Base-by-base conservation (phyloP, 2,888 invertebrate genomes). In the Athalia circularis region DNA sequence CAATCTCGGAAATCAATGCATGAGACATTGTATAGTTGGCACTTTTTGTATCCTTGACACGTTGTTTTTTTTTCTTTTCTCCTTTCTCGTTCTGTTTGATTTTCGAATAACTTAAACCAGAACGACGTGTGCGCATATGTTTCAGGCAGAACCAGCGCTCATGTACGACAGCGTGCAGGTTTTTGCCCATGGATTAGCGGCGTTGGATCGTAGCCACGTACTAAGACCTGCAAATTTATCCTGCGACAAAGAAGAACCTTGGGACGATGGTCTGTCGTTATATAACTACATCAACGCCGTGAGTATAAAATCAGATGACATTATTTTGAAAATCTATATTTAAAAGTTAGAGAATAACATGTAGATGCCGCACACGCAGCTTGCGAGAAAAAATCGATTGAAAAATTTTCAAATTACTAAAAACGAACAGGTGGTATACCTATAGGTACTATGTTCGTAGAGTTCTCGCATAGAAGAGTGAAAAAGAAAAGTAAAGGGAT, bases 151-250 rank as follows among this genome's bases (percentile, higher is more conserved):
- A 90, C 95, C 97, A 79, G 97, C 97, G 0, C 92, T 97, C 65
- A 93, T 97, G 85, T 97, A 95, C 89, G 97, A 97, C 87, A 95
- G 96, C 3, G 97, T 97, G 0, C 95, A 96, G 86, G 94, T 95
- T 6, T 93, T 97, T 84, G 96, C 95, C 2, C 93, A 95, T 83
- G 97, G 96, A 2, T 90, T 97, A 59, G 94, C 95, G 11, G 93
- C 94, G 4, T 92, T 96, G 83, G 94, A 94, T 87, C 92, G 93
- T 9, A 94, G 95, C 80, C 94, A 95, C 83, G 92, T 94, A 11
- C 91, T 95, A 68, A 92, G 93, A 47, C 92, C 94, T 0, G 93
- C 93, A 65, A 97, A 97, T 90, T 92, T 96, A n/a, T 96, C 96
- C 4, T 97, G 97, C 86, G 96, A 96, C 70, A 92, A 92, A 4